These are phyloP conservation scores for Hippopotamus amphibius DNA, from an alignment of 2,113 vertebrate genomes.

Conservation along the genomic window DNA sequence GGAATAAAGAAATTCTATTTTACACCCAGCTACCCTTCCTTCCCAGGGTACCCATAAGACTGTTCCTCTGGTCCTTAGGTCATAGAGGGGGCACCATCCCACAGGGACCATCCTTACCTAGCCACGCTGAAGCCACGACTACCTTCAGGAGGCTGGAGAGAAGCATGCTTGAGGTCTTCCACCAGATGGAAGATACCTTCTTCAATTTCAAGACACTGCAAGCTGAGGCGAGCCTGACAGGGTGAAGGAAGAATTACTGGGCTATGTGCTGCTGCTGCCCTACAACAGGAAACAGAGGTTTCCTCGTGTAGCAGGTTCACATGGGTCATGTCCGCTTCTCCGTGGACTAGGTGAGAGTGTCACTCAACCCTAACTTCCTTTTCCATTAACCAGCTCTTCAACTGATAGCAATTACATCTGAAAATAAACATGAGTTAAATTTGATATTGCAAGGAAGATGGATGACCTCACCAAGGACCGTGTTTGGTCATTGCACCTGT, in stretches of 20 bases:
- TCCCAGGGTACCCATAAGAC: neutral
- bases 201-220: neutral
- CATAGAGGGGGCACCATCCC: neutral
- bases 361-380: neutral
- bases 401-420: neutral
- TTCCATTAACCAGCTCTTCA: neutral
- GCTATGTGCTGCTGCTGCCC: neutral
- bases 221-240: neutral
- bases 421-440: neutral
- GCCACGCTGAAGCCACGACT: neutral
- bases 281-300: constrained; percentile 36
- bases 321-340: neutral
- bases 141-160: neutral
- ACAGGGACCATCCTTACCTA: neutral
- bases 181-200: neutral
- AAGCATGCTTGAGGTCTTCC: neutral
- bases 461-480: neutral
- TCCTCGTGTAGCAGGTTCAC: neutral
- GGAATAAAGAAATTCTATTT: neutral
- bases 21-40: neutral
- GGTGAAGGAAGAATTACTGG: neutral
- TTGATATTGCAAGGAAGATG: neutral
- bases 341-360: neutral
- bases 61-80: neutral
- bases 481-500: neutral